phyloP scores from a whole-genome alignment of 2,797 vertebrate species.

The Carcharodon carcharias region DNA sequence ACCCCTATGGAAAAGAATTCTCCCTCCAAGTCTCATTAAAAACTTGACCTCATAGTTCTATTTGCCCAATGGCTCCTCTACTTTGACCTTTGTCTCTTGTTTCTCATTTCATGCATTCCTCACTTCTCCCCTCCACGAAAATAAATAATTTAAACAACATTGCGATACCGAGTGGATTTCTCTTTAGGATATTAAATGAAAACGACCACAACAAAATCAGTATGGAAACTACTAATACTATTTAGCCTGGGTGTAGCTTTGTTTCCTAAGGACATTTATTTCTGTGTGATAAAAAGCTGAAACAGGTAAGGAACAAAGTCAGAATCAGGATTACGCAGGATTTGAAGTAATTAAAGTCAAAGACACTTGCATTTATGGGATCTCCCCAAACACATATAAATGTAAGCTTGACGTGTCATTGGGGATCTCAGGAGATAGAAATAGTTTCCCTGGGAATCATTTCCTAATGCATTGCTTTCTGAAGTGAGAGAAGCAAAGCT shows the following conservation, averaged over 20 bases:
- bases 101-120: not conserved
- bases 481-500: not conserved
- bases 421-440: not conserved
- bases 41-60: not conserved
- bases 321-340: not conserved
- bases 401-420: not conserved
- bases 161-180: not conserved
- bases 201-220: not conserved
- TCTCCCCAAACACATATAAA: no score
- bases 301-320: not conserved
- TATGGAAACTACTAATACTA: not conserved
- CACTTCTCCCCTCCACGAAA: not conserved
- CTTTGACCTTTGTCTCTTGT: not conserved
- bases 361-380: not conserved
- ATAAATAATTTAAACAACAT: not conserved
- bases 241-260: not conserved
- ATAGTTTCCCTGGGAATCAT: slow-evolving; percentile 1
- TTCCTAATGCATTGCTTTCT: not conserved
- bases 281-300: not conserved
- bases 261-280: not conserved
- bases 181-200: not conserved
- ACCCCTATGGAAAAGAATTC: not conserved
- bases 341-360: not conserved
- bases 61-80: not conserved
- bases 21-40: not conserved